These are phyloP conservation scores for Orbicella faveolata DNA, from an alignment of 64 coral and sea anemone genomes.

Conservation along the genomic window DNA sequence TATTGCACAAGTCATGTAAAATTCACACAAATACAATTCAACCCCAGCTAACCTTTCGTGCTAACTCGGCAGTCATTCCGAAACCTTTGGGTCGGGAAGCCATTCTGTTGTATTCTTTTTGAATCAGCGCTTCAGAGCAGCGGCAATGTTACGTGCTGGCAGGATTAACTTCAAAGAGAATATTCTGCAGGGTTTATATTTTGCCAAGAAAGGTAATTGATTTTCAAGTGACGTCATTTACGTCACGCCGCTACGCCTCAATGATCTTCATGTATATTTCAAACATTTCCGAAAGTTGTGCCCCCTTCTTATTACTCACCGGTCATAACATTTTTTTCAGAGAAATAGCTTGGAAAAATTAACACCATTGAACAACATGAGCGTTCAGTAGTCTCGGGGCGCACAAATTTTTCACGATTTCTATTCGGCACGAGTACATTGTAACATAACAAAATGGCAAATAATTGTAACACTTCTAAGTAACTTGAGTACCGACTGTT, in stretches of 20 bases:
- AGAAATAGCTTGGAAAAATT: no score
- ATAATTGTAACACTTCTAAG: no score
- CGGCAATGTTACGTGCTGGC: neutral
- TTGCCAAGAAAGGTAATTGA: neutral
- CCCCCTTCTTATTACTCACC: no score
- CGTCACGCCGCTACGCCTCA: constrained; percentile 18
- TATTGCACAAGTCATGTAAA: neutral
- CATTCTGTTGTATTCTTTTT: constrained; percentile 29
- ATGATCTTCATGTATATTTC: neutral
- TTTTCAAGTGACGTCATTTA: neutral
- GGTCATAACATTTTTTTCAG: no score
- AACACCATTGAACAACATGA: no score
- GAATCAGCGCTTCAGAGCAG: no score
- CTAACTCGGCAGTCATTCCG: constrained; percentile 68
- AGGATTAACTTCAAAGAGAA: neutral
- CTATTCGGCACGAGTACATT: no score
- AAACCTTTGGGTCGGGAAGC: constrained; percentile 79
- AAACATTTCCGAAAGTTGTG: neutral
- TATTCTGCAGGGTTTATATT: neutral
- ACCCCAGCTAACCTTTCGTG: constrained; percentile 46
- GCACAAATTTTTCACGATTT: no score
- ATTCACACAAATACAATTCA: neutral
- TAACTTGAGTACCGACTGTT: no score
- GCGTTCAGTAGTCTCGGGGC: no score
- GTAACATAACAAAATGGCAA: no score